Base-by-base conservation (phyloP, 2,113 vertebrate genomes). In the Anser brachyrhynchus region DNA sequence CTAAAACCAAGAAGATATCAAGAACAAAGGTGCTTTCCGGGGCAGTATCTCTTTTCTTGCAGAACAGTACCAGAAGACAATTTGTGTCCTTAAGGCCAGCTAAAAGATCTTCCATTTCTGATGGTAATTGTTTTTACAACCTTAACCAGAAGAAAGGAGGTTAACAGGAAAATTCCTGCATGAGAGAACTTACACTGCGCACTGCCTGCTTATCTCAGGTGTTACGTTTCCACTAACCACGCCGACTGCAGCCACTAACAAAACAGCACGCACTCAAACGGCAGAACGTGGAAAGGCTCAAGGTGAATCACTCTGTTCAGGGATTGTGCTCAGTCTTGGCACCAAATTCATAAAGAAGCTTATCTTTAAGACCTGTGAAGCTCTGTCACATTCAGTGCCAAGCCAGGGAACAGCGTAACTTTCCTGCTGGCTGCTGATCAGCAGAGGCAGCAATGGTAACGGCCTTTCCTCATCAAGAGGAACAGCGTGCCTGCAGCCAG, bases 331-430 rank as follows among this genome's bases (percentile, higher is more conserved):
- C 71, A 41, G 58, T 77, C 65, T 66, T 49, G 57, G 69, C 88
- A 90, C 17, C 43, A 57, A 67, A 84, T 59, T 81, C 44, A 58
- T 19, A 65, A 77, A 88, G 89, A 23, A 90, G 66, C 31, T 97
- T 82, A 85, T 87, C 78, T 90, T 55, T 54, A 92, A 90, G 89
- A 77, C 33, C 89, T 78, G 72, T 49, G 89, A 79, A 65, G 83
- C 69, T 11, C 23, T 39, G 80, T 51, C 59, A 49, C 59, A 82
- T 65, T 65, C 83, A 26, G 66, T 64, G 78, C 82, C 92, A 91
- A 83, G 82, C 9, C 70, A 87, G 58, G 55, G 71, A 87, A 80
- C 10, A 43, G 57, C 6, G 0, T 9, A 81, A 87, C 51, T 87
- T 86, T 23, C 51, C 84, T 90, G 55, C 8, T 35, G 67, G 2